Conservation (phyloP, 2,888 invertebrate species). For the Erebia aethiops region DNA sequence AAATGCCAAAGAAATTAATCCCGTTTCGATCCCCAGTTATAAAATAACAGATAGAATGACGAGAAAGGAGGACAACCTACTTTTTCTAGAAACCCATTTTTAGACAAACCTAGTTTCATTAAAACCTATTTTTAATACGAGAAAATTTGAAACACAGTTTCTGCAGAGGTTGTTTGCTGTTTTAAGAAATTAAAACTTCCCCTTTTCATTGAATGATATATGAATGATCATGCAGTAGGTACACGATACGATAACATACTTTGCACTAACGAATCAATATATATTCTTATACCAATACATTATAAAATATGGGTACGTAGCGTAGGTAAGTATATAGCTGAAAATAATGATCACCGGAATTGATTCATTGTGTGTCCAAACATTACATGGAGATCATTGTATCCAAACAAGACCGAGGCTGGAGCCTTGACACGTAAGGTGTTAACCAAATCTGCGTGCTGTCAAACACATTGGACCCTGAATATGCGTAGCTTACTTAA, state of each 20-base stretch:
- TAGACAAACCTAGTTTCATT: no score
- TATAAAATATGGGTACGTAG: neutral
- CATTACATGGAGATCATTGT: conserved; percentile 34
- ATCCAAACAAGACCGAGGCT: conserved; percentile 58
- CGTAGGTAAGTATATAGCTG: neutral
- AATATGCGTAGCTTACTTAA: neutral
- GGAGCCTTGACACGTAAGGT: conserved; percentile 58
- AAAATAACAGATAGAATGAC: no score
- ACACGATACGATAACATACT: neutral
- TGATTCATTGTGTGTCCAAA: conserved; percentile 46
- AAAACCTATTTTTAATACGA: no score
- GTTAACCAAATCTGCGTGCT: conserved; percentile 50
- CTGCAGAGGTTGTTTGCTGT: no score
- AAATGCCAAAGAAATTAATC: no score
- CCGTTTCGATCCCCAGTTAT: no score
- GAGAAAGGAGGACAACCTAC: no score
- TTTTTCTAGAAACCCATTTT: no score
- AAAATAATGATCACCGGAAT: conserved; percentile 13
- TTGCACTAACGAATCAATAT: neutral
- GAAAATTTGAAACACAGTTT: no score
- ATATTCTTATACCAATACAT: neutral
- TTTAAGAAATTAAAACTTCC: no score
- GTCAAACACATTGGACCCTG: conserved; percentile 8
- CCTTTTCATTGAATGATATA: no score
- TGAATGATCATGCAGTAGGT: no score